Evolutionary conservation across 2,888 invertebrate species (phyloP).

Genomic region (Patella depressa): DNA sequence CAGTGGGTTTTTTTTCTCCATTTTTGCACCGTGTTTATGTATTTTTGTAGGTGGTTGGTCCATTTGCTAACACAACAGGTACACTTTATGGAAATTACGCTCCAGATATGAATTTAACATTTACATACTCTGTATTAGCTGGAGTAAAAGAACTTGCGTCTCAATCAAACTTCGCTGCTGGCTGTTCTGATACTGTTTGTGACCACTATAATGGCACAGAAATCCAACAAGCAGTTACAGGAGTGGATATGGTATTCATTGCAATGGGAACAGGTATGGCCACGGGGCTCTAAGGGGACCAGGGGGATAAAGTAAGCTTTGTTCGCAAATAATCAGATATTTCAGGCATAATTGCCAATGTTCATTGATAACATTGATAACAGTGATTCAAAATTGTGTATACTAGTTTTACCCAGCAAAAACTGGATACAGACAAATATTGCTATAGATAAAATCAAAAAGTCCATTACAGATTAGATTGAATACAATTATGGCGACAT

Average conservation of each 20-base stretch:
- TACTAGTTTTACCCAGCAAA: no score
- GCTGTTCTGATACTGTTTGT: conserved; percentile 53
- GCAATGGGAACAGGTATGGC: conserved; percentile 59
- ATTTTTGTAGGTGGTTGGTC: conserved; percentile 62
- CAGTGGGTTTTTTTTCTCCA: no score
- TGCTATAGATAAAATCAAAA: no score
- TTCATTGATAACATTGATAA: no score
- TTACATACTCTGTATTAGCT: conserved; percentile 50
- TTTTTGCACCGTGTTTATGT: not conserved
- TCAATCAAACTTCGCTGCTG: conserved; percentile 37
- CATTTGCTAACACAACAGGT: conserved; percentile 60
- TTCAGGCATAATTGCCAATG: no score
- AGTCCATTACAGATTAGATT: no score
- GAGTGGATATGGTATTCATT: conserved; percentile 51
- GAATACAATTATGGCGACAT: no score
- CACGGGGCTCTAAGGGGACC: not conserved
- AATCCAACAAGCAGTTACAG: conserved; percentile 44
- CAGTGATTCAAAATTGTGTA: no score
- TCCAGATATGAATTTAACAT: conserved; percentile 46
- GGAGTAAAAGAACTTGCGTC: conserved; percentile 49
- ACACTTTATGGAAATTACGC: conserved; percentile 63
- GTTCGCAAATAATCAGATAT: no score
- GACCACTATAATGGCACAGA: conserved; percentile 40
- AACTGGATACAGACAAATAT: no score
- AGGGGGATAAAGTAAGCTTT: no score